phyloP scores from a whole-genome alignment of 2,113 vertebrate species.

The Cygnus buccinator region DNA sequence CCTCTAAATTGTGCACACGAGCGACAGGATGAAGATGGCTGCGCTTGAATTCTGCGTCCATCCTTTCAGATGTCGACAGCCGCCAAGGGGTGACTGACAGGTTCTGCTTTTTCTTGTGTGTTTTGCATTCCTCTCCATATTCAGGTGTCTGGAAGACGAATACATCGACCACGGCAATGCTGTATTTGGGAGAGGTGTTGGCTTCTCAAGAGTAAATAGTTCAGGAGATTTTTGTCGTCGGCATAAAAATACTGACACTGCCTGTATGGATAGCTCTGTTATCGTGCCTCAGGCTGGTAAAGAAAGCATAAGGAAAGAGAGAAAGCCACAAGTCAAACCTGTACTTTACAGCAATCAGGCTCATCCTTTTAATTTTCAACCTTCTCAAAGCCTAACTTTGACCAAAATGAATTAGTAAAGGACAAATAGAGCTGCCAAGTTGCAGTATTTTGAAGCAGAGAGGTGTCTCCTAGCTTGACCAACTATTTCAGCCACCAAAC shows the following conservation, averaged over 20 bases:
- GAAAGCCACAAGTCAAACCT: not conserved
- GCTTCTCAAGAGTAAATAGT: conserved; percentile 2
- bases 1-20: not conserved
- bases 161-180: not conserved
- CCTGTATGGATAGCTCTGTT: not conserved
- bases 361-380: conserved; percentile 29
- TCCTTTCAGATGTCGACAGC: not conserved
- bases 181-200: not conserved
- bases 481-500: not conserved
- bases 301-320: not conserved
- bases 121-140: conserved; percentile 52
- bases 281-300: not conserved
- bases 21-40: not conserved
- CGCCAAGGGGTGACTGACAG: not conserved
- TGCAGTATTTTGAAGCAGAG: not conserved
- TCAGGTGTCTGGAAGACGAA: conserved; percentile 33
- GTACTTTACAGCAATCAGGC: not conserved
- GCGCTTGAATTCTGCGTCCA: not conserved
- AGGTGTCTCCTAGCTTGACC: not conserved
- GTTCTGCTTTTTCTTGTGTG: not conserved
- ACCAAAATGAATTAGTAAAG: not conserved
- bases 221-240: not conserved
- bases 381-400: not conserved
- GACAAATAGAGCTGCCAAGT: not conserved
- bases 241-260: conserved; percentile 24